phyloP scores from a whole-genome alignment of 1,140 invertebrate species.

The Ceratitis capitata region DNA sequence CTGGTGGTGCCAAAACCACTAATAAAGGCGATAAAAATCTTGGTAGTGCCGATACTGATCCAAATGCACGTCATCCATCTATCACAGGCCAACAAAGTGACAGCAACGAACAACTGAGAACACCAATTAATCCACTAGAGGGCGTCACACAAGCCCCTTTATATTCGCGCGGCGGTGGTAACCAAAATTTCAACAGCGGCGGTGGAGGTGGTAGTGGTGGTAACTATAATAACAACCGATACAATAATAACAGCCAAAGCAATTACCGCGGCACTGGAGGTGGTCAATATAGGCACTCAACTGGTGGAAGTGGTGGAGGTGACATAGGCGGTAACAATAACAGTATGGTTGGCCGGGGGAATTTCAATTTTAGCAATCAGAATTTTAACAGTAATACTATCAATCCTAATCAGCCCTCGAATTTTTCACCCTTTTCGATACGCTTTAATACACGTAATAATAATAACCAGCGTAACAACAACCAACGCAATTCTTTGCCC shows the following conservation, averaged over 20 bases:
- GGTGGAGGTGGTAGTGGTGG: conserved; percentile 66
- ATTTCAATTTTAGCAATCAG: conserved; percentile 48
- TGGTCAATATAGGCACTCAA: conserved; percentile 50
- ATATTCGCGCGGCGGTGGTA: conserved; percentile 69
- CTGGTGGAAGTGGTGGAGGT: conserved; percentile 47
- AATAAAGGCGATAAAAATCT: not conserved
- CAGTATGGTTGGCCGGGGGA: conserved; percentile 42
- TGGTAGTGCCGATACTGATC: not conserved
- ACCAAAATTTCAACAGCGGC: conserved; percentile 65
- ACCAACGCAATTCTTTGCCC: conserved; percentile 42
- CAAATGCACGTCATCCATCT: not conserved
- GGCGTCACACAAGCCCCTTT: conserved; percentile 70
- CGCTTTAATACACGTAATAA: conserved; percentile 52
- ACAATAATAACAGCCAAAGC: conserved; percentile 61
- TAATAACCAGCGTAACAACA: conserved; percentile 45
- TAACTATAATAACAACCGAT: conserved; percentile 62
- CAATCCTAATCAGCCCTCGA: conserved; percentile 46
- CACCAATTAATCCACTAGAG: conserved; percentile 53
- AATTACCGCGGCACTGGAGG: conserved; percentile 59
- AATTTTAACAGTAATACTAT: conserved; percentile 46
- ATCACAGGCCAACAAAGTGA: not conserved
- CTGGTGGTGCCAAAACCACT: not conserved
- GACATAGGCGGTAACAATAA: conserved; percentile 42
- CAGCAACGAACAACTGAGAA: not conserved
- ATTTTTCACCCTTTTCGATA: conserved; percentile 55